These are phyloP conservation scores for Cheilosia variabilis DNA, from an alignment of 2,888 invertebrate genomes.

Conservation along the genomic window DNA sequence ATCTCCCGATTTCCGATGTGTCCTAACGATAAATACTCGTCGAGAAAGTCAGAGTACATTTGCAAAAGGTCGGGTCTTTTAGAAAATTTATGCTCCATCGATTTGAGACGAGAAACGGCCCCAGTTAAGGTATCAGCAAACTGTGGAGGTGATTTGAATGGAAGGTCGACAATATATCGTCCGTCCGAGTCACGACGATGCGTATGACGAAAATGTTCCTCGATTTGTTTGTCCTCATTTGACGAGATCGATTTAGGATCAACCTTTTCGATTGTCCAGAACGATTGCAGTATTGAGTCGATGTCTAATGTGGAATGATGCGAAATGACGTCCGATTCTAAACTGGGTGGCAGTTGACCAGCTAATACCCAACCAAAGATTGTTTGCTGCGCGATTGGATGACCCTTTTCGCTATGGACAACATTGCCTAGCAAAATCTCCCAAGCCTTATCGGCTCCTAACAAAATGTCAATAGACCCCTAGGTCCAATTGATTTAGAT, in stretches of 20 bases:
- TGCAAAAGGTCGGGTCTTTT: not conserved
- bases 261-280: not conserved
- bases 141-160: not conserved
- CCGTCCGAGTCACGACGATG: not conserved
- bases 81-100: not conserved
- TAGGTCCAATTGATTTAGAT: too few species aligned
- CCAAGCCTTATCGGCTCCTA: not conserved
- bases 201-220: not conserved
- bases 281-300: not conserved
- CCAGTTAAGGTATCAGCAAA: not conserved
- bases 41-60: slow-evolving; percentile 4
- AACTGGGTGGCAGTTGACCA: too few species aligned
- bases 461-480: not conserved
- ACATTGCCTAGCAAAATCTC: slow-evolving; percentile 1
- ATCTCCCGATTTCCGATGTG: slow-evolving; percentile 11
- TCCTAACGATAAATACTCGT: slow-evolving; percentile 16
- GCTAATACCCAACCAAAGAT: too few species aligned
- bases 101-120: not conserved
- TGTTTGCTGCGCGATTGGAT: too few species aligned
- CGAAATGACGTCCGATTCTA: not conserved
- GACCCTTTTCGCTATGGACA: not conserved
- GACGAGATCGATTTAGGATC: not conserved
- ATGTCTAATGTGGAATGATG: not conserved
- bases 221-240: not conserved
- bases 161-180: not conserved